Percentiles rank a stretch among this genome's conserved stretches.
phyloP scores from a whole-genome alignment of 2,113 vertebrate species.

The Urocolius indicus region DNA sequence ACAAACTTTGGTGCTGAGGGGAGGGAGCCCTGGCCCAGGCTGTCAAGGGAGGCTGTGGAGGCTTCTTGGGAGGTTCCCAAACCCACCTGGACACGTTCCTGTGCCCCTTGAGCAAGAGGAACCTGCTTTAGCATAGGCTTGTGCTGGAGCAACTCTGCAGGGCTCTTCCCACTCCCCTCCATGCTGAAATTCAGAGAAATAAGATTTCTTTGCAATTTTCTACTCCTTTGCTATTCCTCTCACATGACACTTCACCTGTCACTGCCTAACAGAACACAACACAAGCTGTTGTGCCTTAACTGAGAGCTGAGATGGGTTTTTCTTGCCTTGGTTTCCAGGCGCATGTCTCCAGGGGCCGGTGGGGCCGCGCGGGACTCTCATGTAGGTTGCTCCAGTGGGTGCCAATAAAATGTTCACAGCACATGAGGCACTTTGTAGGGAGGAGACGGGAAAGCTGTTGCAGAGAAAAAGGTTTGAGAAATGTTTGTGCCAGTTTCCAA shows the following conservation, averaged over 20 bases:
- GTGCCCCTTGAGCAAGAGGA: too few relatives aligned
- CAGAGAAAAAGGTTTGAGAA: not conserved
- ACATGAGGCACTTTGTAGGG: not conserved
- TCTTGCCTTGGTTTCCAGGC: not conserved
- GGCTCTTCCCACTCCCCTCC: too few relatives aligned
- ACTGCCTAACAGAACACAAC: not conserved
- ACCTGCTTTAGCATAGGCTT: too few relatives aligned
- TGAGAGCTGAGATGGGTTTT: rapidly evolving
- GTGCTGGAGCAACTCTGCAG: too few relatives aligned
- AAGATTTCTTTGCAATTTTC: not conserved
- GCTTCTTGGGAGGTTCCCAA: too few relatives aligned
- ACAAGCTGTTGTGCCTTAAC: not conserved
- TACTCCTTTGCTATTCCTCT: rapidly evolving
- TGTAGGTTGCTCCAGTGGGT: not conserved
- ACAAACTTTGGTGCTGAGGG: too few relatives aligned
- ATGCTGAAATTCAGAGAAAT: not conserved
- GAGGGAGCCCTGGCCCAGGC: too few relatives aligned
- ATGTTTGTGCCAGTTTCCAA: not conserved
- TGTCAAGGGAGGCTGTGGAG: too few relatives aligned
- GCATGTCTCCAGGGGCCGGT: not conserved
- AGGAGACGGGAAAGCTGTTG: not conserved
- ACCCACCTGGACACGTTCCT: too few relatives aligned
- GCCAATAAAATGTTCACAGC: not conserved
- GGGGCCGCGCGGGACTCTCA: rapidly evolving
- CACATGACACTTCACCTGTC: not conserved